Evolutionary conservation across 2,888 invertebrate species (phyloP).

Genomic region (Sarcophaga caerulescens): DNA sequence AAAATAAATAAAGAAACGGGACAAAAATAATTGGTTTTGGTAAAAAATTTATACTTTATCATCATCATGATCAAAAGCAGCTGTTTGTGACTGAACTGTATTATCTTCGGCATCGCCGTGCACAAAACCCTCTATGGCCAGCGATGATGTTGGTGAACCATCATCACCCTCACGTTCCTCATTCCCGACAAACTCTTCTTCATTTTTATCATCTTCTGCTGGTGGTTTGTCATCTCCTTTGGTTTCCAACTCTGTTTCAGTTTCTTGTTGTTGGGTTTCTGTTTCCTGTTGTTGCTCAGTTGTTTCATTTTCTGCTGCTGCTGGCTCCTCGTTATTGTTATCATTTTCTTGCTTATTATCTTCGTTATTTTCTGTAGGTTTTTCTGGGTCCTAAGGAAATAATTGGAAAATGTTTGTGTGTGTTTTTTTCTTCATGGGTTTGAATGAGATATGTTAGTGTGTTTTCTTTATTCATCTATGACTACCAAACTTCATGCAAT

Average conservation of each 20-base stretch:
- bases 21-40: conserved; percentile 66
- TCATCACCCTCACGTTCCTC: conserved; percentile 70
- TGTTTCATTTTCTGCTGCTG: neutral
- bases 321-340: conserved; percentile 6
- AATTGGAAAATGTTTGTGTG: conserved; percentile 52
- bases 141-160: conserved; percentile 77
- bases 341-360: neutral
- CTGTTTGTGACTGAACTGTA: conserved; percentile 81
- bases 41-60: conserved; percentile 70
- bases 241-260: neutral
- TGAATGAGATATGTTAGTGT: conserved; percentile 22
- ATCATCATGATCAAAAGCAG: conserved; percentile 76
- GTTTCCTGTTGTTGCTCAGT: neutral
- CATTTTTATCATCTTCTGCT: neutral
- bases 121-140: conserved; percentile 80
- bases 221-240: neutral
- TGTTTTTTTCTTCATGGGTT: neutral
- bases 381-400: conserved; percentile 60
- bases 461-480: neutral
- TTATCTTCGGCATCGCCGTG: conserved; percentile 80
- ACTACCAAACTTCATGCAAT: conserved; percentile 29
- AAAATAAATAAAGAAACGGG: conserved; percentile 70
- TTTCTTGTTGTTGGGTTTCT: neutral
- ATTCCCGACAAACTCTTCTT: conserved; percentile 36
- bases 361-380: conserved; percentile 23